Evolutionary conservation across 2,797 vertebrate genomes (phyloP), one percentile per base, ranked within the genome.

Genomic region (Buphagus erythrorhynchus): DNA sequence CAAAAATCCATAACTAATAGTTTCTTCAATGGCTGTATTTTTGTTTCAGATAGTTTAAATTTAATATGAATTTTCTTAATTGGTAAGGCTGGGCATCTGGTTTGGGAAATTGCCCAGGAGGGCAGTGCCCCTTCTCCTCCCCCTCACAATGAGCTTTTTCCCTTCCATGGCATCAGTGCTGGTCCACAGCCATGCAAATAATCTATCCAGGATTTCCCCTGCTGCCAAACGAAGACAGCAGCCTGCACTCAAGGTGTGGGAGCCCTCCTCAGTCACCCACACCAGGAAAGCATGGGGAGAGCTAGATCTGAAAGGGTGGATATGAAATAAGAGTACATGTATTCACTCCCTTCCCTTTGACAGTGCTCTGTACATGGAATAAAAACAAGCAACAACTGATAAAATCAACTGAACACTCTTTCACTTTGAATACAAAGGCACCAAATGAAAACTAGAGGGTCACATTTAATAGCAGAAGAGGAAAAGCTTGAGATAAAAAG

Each of bases 401-500:
- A 72, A 92, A 92, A 91, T n/a, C 90, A 85, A 85, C 48, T 46
- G 38, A 90, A 55, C 5, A 3, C 13, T 65, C n/a, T 6, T 78
- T 89, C 63, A 46, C 68, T 87, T 63, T 0, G 0, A 91, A 79
- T 14, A 73, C 40, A 93, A 80, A 94, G 77, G 40, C 67, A 88
- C 17, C 28, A 45, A 81, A 85, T 65, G 59, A 90, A 87, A 85
- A 93, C 80, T 72, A 42, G 77, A 42, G 80, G 90, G 65, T 93
- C 80, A 59, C 11, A 11, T 33, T 87, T 92, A 85, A 91, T 52
- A 88, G 92, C 19, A 10, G 80, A 66, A 66, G 16, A 91, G 55
- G 45, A 81, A 85, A 89, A 92, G 77, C 72, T 49, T 42, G 40
- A 79, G 84, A 91, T 89, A 71, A 93, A 92, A 89, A 78, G 68